phyloP scores from a whole-genome alignment of 2,888 invertebrate genomes.

The Carabus problematicus region DNA sequence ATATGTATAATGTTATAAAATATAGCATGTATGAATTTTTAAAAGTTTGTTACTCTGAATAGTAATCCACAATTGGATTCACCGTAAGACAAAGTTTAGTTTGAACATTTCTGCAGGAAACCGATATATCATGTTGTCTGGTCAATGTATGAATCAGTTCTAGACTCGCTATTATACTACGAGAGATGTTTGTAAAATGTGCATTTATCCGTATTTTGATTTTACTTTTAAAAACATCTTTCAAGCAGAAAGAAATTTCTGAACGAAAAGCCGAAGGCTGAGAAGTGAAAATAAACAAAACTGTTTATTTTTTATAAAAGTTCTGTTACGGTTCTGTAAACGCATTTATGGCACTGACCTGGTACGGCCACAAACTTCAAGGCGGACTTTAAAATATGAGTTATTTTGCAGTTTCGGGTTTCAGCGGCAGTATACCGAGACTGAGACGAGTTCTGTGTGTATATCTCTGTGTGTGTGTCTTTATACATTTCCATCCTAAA shows the following conservation, averaged over 20 bases:
- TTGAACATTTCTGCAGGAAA: too few relatives aligned
- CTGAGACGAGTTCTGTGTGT: not conserved
- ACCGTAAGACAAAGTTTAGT: too few relatives aligned
- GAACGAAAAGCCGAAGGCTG: too few relatives aligned
- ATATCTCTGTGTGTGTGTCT: not conserved
- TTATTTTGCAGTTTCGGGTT: conserved; percentile 40
- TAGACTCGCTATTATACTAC: too few relatives aligned
- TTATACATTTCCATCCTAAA: not conserved
- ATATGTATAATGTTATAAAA: too few relatives aligned
- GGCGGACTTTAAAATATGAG: conserved; percentile 35
- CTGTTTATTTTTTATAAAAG: conserved; percentile 36
- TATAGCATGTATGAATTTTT: too few relatives aligned
- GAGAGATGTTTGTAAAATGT: not conserved
- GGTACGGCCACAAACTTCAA: conserved; percentile 27
- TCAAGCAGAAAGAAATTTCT: not conserved
- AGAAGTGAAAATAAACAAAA: conserved; percentile 27
- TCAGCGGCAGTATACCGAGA: conserved; percentile 1
- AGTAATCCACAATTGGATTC: too few relatives aligned
- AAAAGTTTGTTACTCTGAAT: too few relatives aligned
- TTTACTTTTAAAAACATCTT: not conserved
- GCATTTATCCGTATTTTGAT: not conserved
- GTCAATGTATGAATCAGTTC: too few relatives aligned
- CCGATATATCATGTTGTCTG: too few relatives aligned
- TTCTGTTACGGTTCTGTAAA: conserved; percentile 40
- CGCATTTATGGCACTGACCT: conserved; percentile 39